These are phyloP conservation scores for Rhyzopertha dominica DNA, from an alignment of 1,140 invertebrate species.

Conservation along the genomic window DNA sequence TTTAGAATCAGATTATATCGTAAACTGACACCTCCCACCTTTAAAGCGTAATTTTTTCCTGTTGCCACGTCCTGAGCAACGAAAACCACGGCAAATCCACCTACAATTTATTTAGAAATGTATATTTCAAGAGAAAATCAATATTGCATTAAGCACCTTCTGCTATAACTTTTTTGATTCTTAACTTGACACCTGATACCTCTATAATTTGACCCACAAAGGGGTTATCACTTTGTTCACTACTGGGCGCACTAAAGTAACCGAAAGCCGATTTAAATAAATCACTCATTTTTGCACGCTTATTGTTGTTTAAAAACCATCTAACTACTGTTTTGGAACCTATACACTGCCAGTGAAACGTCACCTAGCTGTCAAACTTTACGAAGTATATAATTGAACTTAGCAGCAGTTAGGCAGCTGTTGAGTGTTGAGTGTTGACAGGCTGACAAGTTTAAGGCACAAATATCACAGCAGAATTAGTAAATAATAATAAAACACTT, in stretches of 20 bases:
- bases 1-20: slow-evolving; percentile 10
- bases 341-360: background rate
- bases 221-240: slow-evolving; percentile 67
- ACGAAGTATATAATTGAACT: too few species aligned
- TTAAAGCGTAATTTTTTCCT: slow-evolving; percentile 87
- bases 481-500: too few species aligned
- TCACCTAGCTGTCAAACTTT: background rate
- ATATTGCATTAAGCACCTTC: slow-evolving; percentile 68
- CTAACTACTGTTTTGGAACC: background rate
- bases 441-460: too few species aligned
- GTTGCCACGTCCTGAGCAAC: slow-evolving; percentile 81
- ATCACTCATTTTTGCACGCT: slow-evolving; percentile 67
- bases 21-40: slow-evolving; percentile 48
- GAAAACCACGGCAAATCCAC: slow-evolving; percentile 93
- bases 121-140: slow-evolving; percentile 33
- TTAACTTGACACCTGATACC: slow-evolving; percentile 81
- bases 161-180: slow-evolving; percentile 85
- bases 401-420: too few species aligned
- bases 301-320: background rate
- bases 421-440: too few species aligned
- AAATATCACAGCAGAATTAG: too few species aligned
- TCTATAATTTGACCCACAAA: slow-evolving; percentile 88
- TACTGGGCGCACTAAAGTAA: slow-evolving; percentile 65
- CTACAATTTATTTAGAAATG: slow-evolving; percentile 52
- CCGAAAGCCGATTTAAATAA: slow-evolving; percentile 84